Evolutionary conservation across 2,888 invertebrate species (phyloP).

Genomic region (Podabrus alpinus): DNA sequence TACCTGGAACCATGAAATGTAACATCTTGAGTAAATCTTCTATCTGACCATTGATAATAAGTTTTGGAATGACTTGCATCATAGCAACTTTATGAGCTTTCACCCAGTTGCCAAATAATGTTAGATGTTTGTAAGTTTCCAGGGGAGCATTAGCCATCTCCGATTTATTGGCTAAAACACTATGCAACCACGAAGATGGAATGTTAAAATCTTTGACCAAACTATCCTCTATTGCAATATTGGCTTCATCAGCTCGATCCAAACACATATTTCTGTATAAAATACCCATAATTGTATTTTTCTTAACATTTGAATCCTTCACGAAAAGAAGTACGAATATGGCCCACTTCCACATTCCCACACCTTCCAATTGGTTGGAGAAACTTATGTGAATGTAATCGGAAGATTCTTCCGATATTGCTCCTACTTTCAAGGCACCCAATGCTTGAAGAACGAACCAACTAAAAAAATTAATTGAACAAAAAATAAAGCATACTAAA

Average conservation of each 20-base stretch:
- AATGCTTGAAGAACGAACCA: slow-evolving; percentile 77
- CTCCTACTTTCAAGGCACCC: slow-evolving; percentile 67
- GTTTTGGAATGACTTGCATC: slow-evolving; percentile 74
- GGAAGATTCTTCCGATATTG: slow-evolving; percentile 62
- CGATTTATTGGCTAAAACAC: slow-evolving; percentile 72
- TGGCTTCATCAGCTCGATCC: slow-evolving; percentile 50
- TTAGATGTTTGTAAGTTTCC: slow-evolving; percentile 66
- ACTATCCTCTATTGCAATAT: slow-evolving; percentile 61
- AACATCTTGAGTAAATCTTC: slow-evolving; percentile 40
- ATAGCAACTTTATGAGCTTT: slow-evolving; percentile 78
- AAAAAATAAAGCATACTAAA: neutral
- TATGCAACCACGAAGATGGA: slow-evolving; percentile 75
- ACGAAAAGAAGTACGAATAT: slow-evolving; percentile 77
- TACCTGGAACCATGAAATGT: slow-evolving; percentile 12
- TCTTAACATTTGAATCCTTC: slow-evolving; percentile 62
- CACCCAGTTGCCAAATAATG: slow-evolving; percentile 74
- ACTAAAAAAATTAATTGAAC: slow-evolving; percentile 54
- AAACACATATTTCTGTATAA: slow-evolving; percentile 72
- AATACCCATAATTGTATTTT: slow-evolving; percentile 68
- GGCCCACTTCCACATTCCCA: slow-evolving; percentile 86
- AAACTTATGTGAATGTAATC: slow-evolving; percentile 70
- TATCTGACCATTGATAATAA: slow-evolving; percentile 60
- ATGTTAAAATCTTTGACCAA: slow-evolving; percentile 68
- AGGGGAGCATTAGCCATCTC: slow-evolving; percentile 44
- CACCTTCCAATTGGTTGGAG: slow-evolving; percentile 81